These are phyloP conservation scores for Streptopelia turtur DNA, from an alignment of 2,797 vertebrate species.

Conservation along the genomic window DNA sequence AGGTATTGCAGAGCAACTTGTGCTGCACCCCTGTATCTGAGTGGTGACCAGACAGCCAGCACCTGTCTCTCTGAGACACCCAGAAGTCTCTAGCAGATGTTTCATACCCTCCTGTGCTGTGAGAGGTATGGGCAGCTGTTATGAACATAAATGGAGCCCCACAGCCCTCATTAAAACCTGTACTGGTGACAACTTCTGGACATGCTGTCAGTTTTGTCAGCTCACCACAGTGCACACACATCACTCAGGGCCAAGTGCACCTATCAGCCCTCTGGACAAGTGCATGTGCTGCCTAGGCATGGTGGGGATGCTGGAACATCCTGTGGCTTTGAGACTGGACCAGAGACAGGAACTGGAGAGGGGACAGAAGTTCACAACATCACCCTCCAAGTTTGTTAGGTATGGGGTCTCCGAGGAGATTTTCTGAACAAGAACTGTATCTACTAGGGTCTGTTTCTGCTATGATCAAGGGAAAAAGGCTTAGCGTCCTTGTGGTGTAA, in stretches of 20 bases:
- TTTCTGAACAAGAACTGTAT: not conserved
- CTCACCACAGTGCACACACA: not conserved
- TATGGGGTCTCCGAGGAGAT: not conserved
- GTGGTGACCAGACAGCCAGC: not conserved
- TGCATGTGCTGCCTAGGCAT: accelerated
- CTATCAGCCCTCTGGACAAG: not conserved
- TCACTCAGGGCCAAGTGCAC: not conserved
- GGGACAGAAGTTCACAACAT: accelerated
- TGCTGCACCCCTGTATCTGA: not conserved
- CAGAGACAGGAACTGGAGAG: not conserved
- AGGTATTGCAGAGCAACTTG: not conserved
- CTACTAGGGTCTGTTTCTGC: not conserved
- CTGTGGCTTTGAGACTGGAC: accelerated
- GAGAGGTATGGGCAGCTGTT: not conserved
- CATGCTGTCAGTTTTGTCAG: accelerated
- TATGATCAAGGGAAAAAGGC: not conserved
- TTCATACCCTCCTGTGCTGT: not conserved
- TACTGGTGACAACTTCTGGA: not conserved
- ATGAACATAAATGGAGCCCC: not conserved
- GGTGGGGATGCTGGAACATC: not conserved
- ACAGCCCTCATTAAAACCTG: not conserved
- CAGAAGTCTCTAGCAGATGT: not conserved
- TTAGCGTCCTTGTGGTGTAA: not conserved
- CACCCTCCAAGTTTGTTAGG: not conserved
- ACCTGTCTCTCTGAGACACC: accelerated